Base-by-base conservation (phyloP, 1,140 invertebrate genomes). In the Apis dorsata region DNA sequence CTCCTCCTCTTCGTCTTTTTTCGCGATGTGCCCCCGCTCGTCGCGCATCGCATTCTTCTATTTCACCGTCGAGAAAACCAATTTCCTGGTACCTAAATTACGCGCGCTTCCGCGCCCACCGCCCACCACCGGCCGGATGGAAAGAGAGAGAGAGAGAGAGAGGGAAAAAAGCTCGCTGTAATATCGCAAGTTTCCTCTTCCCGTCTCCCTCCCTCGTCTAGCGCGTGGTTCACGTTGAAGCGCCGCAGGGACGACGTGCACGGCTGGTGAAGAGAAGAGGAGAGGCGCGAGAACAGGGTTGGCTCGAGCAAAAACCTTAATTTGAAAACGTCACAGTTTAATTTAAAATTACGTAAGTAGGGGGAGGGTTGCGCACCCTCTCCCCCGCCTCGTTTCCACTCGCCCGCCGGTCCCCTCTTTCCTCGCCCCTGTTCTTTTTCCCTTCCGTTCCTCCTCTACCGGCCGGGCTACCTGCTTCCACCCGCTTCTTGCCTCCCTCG, bases 61-160 rank as follows among this genome's bases (percentile, higher is more conserved):
- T 94, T 94, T 94, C 93, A 94, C 93, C 94, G 93, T 93, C 92
- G 93, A 93, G 93, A 93, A 93, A 94, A 94, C 93, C 93, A 93
- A 94, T 94, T 94, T 94, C 93, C 93, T 92, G 93, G 90, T 93
- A 94, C 92, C 93, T 93, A 94, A 94, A 94, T 94, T 93, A 93
- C 93, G 91, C 92, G 90, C 89, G 91, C 90, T 85, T 81, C 85
- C 83, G 84, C 81, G 71, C 79, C 78, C 83, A 65, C 65, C 65
- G 24, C 44, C 66, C 66, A 87, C 75, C 77, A 60, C 53, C 66
- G 62, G 17, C 49, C 44, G 68, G 60, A 21, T 28, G 63, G 77
- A 76, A 73, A 76, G 85, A 85, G 86, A 86, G 86, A 89, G 88
- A 84, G 88, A 66, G 77, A 66, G 55, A 80, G 53, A 55, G 15